Percentiles rank a stretch among this genome's conserved stretches.
Conservation (phyloP, 1,140 invertebrate species). For the Pentalonia nigronervosa region DNA sequence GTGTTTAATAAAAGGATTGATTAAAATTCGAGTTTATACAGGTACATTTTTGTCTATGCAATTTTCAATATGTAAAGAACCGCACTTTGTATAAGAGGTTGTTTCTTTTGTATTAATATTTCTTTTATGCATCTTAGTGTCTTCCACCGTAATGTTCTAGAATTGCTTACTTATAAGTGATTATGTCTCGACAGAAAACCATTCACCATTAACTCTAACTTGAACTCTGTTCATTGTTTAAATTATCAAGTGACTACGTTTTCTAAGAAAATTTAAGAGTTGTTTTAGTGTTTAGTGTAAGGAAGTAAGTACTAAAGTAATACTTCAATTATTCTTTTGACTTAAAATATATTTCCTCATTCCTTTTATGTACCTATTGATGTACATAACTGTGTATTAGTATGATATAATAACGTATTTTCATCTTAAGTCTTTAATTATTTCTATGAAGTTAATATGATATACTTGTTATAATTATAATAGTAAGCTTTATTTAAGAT, state of each 20-base stretch:
- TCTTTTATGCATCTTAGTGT: not conserved
- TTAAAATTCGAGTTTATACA: not conserved
- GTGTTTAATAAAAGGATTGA: not conserved
- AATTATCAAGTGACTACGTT: not conserved
- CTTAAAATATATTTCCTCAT: not conserved
- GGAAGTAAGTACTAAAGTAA: not conserved
- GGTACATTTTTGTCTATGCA: not conserved
- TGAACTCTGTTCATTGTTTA: not conserved
- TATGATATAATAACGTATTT: not conserved
- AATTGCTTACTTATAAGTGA: not conserved
- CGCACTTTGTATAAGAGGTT: not conserved
- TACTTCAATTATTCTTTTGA: not conserved
- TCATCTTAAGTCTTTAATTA: not conserved
- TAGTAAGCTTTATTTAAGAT: not conserved
- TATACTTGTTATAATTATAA: not conserved
- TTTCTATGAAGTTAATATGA: not conserved
- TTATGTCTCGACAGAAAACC: not conserved
- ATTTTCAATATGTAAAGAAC: not conserved
- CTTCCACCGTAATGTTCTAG: not conserved
- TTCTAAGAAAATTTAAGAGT: not conserved
- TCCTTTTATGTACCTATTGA: too few relatives aligned
- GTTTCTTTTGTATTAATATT: not conserved
- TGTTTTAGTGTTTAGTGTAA: not conserved
- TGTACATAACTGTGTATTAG: not conserved
- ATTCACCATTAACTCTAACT: not conserved